These are phyloP conservation scores for Ochotona curzoniae DNA, from an alignment of 2,113 vertebrate genomes.

Conservation along the genomic window DNA sequence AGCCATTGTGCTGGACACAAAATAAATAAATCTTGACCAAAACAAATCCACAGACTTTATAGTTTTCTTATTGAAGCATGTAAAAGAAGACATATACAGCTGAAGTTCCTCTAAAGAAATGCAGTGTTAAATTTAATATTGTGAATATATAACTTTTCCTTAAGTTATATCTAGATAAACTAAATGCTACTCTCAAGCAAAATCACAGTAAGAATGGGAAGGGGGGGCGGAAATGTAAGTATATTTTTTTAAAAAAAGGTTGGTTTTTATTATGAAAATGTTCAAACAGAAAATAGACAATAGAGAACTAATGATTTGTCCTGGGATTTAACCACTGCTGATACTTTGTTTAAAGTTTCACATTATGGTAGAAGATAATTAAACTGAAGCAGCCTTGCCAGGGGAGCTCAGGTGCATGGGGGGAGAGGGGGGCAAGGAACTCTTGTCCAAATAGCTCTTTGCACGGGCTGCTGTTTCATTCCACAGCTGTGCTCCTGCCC, in stretches of 20 bases:
- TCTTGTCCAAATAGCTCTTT: too few species aligned
- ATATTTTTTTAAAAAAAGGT: background rate
- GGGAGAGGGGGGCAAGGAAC: too few species aligned
- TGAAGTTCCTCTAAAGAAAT: background rate
- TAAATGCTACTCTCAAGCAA: background rate
- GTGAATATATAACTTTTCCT: background rate
- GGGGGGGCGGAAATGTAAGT: background rate
- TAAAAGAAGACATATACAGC: background rate
- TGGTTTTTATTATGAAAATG: background rate
- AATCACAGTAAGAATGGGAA: background rate
- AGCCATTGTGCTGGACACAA: too few species aligned
- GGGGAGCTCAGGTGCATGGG: too few species aligned
- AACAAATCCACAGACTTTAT: too few species aligned
- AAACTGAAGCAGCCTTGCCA: too few species aligned
- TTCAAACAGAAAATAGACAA: constrained; percentile 18
- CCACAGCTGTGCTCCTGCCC: too few species aligned
- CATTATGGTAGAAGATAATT: too few species aligned
- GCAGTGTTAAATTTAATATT: background rate
- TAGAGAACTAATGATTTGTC: background rate
- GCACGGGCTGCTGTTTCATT: too few species aligned
- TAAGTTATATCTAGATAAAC: background rate
- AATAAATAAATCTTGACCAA: too few species aligned
- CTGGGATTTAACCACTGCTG: background rate
- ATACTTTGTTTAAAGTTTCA: background rate
- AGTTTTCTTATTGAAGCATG: background rate